These are phyloP conservation scores for Busseola fusca DNA, from an alignment of 2,888 invertebrate species.

Conservation along the genomic window DNA sequence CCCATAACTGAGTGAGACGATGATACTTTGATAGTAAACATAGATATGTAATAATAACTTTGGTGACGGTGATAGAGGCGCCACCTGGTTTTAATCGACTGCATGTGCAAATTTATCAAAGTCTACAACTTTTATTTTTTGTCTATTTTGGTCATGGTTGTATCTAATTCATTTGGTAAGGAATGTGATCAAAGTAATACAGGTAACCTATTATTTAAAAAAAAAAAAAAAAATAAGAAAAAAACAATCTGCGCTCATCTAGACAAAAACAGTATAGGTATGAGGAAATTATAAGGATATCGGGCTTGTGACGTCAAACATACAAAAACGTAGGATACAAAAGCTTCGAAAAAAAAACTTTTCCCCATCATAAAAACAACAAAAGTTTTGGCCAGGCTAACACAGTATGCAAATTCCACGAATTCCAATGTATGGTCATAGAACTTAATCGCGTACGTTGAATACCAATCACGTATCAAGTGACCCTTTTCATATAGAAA, in stretches of 20 bases:
- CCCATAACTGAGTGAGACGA: neutral
- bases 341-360: neutral
- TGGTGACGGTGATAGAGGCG: constrained; percentile 21
- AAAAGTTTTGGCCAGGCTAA: constrained; percentile 21
- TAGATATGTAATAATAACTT: constrained; percentile 5
- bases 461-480: constrained; percentile 51
- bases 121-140: neutral
- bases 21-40: constrained; percentile 35
- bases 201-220: too few species aligned
- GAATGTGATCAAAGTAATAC: neutral
- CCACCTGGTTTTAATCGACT: constrained; percentile 33
- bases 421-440: constrained; percentile 57
- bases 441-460: constrained; percentile 43
- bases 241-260: neutral
- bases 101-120: constrained; percentile 2
- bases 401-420: constrained; percentile 41
- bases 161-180: neutral
- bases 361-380: neutral
- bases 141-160: neutral
- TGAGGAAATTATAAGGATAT: neutral
- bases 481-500: constrained; percentile 62
- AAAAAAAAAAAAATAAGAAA: neutral
- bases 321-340: neutral
- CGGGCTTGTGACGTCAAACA: neutral
- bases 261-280: neutral